These are phyloP conservation scores for Zeuzera pyrina DNA, from an alignment of 2,888 invertebrate genomes.

Conservation along the genomic window DNA sequence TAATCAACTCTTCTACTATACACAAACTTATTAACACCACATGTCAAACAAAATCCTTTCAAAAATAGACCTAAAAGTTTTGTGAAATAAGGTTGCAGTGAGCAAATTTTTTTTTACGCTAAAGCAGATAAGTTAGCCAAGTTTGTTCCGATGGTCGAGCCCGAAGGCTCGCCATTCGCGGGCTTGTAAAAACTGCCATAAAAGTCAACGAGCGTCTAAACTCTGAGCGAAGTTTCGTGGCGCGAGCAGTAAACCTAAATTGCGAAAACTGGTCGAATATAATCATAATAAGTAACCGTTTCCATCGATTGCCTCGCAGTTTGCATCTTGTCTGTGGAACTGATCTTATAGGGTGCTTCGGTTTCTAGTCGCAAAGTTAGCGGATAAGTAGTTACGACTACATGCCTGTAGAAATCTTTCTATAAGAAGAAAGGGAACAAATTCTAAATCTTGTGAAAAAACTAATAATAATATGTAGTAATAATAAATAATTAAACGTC, in stretches of 20 bases:
- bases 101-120: background rate
- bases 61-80: slow-evolving; percentile 11
- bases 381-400: no score
- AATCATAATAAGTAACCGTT: slow-evolving; percentile 30
- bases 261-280: slow-evolving; percentile 24
- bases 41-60: background rate
- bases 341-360: no score
- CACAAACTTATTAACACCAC: slow-evolving; percentile 8
- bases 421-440: no score
- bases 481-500: no score
- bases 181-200: slow-evolving; percentile 50
- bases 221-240: slow-evolving; percentile 23
- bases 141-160: slow-evolving; percentile 19
- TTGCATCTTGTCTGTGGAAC: background rate
- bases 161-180: slow-evolving; percentile 24
- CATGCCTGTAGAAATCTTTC: no score
- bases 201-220: slow-evolving; percentile 47
- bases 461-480: no score
- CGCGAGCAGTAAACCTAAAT: slow-evolving; percentile 25
- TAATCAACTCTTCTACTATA: slow-evolving; percentile 37
- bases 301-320: slow-evolving; percentile 7
- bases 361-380: no score
- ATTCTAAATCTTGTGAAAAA: no score
- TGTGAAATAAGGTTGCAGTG: background rate
- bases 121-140: slow-evolving; percentile 16